A percentile compares a stretch with the other conserved stretches of the same genome.
Conservation (phyloP, 2,888 invertebrate genomes). For the Cephalotes varians region DNA sequence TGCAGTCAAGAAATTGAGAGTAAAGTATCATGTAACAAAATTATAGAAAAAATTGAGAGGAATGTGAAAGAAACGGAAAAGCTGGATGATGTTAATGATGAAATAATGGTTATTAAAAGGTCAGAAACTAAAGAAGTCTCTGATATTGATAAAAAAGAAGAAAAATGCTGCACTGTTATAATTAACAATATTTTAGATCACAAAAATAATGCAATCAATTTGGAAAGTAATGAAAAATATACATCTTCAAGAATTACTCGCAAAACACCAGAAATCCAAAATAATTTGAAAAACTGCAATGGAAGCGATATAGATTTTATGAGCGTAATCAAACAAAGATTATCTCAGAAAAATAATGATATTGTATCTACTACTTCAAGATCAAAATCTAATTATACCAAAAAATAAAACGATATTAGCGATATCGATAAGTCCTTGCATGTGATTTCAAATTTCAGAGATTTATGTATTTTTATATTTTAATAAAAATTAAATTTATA, state of each 20-base stretch:
- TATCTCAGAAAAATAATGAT: constrained; percentile 61
- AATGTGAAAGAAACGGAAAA: not conserved
- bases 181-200: not conserved
- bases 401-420: not conserved
- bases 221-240: constrained; percentile 18
- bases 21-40: not conserved
- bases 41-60: not conserved
- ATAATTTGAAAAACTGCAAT: constrained; percentile 8
- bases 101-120: not conserved
- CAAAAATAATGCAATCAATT: constrained; percentile 29
- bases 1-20: not conserved
- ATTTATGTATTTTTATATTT: not conserved
- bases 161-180: not conserved
- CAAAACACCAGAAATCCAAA: not conserved
- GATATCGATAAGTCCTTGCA: not conserved
- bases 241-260: constrained; percentile 18
- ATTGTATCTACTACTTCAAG: not conserved
- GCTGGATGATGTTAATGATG: constrained; percentile 24
- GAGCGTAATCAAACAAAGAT: constrained; percentile 76
- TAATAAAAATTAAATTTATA: too few species aligned
- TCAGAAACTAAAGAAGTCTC: not conserved
- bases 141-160: not conserved
- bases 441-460: not conserved
- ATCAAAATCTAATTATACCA: constrained; percentile 24
- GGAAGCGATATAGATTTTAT: constrained; percentile 72